Percentiles rank a stretch among this genome's conserved stretches.
Conservation (phyloP, 2,888 invertebrate species). For the Marronus borbonicus region DNA sequence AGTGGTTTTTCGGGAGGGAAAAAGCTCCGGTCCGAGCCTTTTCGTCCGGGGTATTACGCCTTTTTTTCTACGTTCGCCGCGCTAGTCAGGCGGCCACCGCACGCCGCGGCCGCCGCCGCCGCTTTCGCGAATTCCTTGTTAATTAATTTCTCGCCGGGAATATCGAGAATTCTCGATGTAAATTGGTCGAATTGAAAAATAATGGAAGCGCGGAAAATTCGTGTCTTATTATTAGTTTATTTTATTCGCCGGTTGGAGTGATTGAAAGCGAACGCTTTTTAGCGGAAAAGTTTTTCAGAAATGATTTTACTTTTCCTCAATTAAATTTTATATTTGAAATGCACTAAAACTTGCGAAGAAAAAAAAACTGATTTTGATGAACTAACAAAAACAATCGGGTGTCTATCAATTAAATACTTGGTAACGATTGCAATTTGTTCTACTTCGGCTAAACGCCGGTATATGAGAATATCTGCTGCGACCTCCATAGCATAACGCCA, state of each 20-base stretch:
- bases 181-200: constrained; percentile 44
- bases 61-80: constrained; percentile 17
- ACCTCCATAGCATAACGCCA: too few relatives aligned
- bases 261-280: constrained; percentile 13
- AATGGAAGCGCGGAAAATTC: constrained; percentile 29
- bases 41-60: constrained; percentile 32
- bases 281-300: not conserved
- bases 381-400: too few relatives aligned
- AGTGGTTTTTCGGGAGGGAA: constrained; percentile 37
- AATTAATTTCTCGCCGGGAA: constrained; percentile 46
- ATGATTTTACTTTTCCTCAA: too few relatives aligned
- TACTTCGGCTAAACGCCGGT: too few relatives aligned
- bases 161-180: constrained; percentile 44
- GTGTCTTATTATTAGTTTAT: constrained; percentile 33
- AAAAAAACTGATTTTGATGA: too few relatives aligned
- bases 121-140: constrained; percentile 43
- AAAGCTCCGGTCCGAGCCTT: constrained; percentile 31
- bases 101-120: not conserved
- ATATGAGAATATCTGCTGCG: too few relatives aligned
- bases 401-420: too few relatives aligned
- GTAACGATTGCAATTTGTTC: too few relatives aligned
- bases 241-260: not conserved
- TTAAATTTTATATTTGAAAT: too few relatives aligned
- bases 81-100: not conserved
- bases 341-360: too few relatives aligned